These are phyloP conservation scores for Leptopilina syphax DNA, from an alignment of 2,888 invertebrate genomes.

Conservation along the genomic window DNA sequence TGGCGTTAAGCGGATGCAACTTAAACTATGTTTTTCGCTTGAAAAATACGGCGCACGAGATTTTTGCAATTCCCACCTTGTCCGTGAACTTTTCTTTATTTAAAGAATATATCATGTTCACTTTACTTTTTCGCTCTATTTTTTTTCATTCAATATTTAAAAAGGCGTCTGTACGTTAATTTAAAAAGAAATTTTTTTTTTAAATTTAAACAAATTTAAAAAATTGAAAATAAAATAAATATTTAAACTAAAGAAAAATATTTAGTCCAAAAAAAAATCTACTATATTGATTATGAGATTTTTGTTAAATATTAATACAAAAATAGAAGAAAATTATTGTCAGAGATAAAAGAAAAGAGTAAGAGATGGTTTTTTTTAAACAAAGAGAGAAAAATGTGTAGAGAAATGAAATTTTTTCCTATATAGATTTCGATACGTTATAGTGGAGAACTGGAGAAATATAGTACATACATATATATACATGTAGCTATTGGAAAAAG, in stretches of 20 bases:
- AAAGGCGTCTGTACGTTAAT: background rate
- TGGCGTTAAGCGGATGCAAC: conserved; percentile 12
- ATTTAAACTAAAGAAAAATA: no score
- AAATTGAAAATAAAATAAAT: no score
- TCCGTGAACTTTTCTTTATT: background rate
- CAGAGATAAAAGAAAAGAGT: background rate
- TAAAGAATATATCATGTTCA: background rate
- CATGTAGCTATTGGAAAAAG: background rate
- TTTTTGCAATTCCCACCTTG: background rate
- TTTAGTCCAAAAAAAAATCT: no score
- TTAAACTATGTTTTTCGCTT: conserved; percentile 13
- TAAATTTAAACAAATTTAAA: no score
- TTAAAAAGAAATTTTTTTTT: no score
- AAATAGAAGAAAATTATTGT: background rate
- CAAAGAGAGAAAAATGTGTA: background rate
- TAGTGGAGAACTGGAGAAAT: background rate
- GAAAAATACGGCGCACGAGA: conserved; percentile 14
- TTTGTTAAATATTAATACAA: no score
- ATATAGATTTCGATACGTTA: conserved; percentile 1
- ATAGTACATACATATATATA: background rate
- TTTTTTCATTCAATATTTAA: background rate
- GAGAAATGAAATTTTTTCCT: background rate
- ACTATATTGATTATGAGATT: no score
- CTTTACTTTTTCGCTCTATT: background rate
- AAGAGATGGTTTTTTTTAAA: no score